Conservation (phyloP, 2,888 invertebrate genomes). For the Dynastes maya region DNA sequence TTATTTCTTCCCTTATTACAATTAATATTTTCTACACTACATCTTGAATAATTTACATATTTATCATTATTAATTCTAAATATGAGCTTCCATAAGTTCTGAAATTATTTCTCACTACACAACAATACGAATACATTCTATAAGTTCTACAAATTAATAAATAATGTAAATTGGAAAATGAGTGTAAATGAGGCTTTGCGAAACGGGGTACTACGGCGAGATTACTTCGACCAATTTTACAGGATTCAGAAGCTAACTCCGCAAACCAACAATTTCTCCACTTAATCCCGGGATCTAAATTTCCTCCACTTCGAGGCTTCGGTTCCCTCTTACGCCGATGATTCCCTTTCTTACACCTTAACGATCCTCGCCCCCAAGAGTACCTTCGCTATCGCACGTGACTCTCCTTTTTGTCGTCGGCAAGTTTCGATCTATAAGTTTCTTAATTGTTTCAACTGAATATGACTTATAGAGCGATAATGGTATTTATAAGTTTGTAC, state of each 20-base stretch:
- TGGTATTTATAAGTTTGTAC: conserved; percentile 39
- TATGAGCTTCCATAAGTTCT: too few species aligned
- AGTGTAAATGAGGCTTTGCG: conserved; percentile 12
- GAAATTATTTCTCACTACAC: too few species aligned
- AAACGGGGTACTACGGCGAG: conserved; percentile 2
- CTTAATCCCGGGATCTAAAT: conserved; percentile 40
- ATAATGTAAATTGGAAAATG: not conserved
- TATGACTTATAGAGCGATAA: conserved; percentile 32
- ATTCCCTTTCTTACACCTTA: conserved; percentile 38
- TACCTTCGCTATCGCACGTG: conserved; percentile 7
- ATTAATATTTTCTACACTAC: too few species aligned
- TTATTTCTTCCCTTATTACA: too few species aligned
- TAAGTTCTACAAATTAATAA: not conserved
- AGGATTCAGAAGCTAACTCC: conserved; percentile 35
- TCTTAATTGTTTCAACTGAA: conserved; percentile 41
- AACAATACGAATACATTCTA: too few species aligned
- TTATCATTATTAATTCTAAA: too few species aligned
- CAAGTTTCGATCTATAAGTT: conserved; percentile 29
- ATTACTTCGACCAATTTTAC: conserved; percentile 37
- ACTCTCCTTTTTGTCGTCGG: conserved; percentile 27
- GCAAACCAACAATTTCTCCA: conserved; percentile 36
- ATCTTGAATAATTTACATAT: too few species aligned
- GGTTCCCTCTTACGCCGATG: conserved; percentile 17
- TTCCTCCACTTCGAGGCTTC: not conserved
- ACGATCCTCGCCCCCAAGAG: conserved; percentile 20